Percentiles rank a stretch among this genome's conserved stretches.
phyloP scores from a whole-genome alignment of 2,113 vertebrate genomes.

The Vombatus ursinus region DNA sequence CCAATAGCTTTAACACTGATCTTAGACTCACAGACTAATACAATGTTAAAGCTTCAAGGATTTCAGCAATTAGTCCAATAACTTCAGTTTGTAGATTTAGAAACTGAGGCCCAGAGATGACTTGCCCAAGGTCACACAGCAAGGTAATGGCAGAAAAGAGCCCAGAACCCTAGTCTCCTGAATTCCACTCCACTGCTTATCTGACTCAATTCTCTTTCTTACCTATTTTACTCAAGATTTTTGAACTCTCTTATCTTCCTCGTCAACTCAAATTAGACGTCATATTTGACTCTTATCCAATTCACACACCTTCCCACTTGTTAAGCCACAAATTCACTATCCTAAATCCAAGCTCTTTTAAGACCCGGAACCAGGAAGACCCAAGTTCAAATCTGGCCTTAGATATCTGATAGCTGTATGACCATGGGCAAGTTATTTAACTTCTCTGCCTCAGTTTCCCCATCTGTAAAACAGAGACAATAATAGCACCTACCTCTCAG shows the following conservation, averaged over 20 bases:
- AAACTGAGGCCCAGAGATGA: background rate
- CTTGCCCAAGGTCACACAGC: background rate
- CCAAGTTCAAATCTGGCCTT: background rate
- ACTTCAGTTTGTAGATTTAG: background rate
- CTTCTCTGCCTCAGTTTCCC: background rate
- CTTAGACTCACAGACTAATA: constrained; percentile 50
- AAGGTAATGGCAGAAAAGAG: background rate
- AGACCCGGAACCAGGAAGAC: background rate
- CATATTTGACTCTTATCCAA: background rate
- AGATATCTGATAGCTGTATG: background rate
- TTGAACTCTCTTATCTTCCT: background rate
- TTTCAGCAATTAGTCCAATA: background rate
- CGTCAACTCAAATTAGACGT: background rate
- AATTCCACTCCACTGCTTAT: background rate
- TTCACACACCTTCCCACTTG: background rate
- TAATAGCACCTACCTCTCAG: background rate
- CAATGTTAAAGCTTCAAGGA: background rate
- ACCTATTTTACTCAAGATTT: background rate
- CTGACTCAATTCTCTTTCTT: background rate
- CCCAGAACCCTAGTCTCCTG: background rate
- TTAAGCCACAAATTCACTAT: background rate
- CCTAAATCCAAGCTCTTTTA: background rate
- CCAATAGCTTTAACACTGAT: constrained; percentile 69
- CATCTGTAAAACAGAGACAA: background rate
- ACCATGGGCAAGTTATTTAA: background rate